Conservation (phyloP, 2,888 invertebrate genomes). For the Xanthostigma xanthostigma region DNA sequence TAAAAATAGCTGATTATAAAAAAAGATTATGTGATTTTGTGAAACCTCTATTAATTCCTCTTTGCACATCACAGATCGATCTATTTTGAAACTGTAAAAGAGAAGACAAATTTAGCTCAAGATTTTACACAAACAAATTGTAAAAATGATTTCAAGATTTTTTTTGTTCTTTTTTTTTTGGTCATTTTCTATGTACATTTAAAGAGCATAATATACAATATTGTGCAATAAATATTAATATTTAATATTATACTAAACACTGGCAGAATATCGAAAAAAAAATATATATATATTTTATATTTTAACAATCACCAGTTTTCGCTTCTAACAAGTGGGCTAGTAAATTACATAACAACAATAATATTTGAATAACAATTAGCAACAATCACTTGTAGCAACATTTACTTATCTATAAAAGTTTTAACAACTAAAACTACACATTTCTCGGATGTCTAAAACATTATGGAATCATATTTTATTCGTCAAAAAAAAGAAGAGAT, state of each 20-base stretch:
- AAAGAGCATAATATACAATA: background rate
- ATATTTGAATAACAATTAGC: constrained; percentile 24
- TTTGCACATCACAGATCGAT: too few relatives aligned
- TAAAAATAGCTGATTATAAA: too few relatives aligned
- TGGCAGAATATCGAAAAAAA: background rate
- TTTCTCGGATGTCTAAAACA: background rate
- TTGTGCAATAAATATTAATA: background rate
- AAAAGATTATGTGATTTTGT: too few relatives aligned
- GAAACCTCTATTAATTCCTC: too few relatives aligned
- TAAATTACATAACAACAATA: constrained; percentile 26
- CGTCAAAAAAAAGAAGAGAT: background rate
- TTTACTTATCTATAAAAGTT: constrained; percentile 11
- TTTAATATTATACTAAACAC: background rate
- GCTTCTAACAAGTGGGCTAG: constrained; percentile 1
- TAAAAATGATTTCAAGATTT: too few relatives aligned
- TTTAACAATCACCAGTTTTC: background rate
- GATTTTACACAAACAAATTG: too few relatives aligned
- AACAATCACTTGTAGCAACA: constrained; percentile 23
- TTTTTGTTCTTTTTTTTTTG: too few relatives aligned
- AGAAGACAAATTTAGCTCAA: too few relatives aligned
- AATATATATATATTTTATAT: background rate
- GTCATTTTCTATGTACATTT: too few relatives aligned
- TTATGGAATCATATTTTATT: background rate
- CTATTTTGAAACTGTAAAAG: too few relatives aligned
- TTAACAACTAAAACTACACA: background rate